Evolutionary conservation across 2,113 vertebrate species (phyloP).

Genomic region (Neotragus pygmaeus): DNA sequence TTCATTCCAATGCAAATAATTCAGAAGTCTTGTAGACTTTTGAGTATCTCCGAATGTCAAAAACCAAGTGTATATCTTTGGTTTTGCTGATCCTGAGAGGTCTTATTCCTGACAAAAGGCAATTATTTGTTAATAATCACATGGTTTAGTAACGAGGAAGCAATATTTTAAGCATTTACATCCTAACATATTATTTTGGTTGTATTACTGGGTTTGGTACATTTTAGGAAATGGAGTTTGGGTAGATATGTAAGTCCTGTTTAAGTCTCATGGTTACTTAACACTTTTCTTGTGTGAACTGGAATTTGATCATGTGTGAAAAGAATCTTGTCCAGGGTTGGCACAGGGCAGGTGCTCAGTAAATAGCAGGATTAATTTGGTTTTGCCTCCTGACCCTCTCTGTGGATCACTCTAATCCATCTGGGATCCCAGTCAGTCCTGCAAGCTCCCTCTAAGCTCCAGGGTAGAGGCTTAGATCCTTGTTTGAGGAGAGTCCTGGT

Average conservation of each 20-base stretch:
- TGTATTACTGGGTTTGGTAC: not conserved
- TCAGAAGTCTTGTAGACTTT: not conserved
- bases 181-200: not conserved
- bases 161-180: not conserved
- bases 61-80: not conserved
- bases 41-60: not conserved
- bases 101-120: not conserved
- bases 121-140: not conserved
- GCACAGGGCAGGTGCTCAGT: not conserved
- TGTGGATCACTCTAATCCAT: rapidly evolving
- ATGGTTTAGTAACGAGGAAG: not conserved
- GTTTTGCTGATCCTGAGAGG: not conserved
- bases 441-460: too few species aligned
- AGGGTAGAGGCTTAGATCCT: too few species aligned
- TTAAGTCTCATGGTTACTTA: not conserved
- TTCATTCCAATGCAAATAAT: not conserved
- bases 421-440: not conserved
- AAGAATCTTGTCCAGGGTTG: not conserved
- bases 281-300: not conserved
- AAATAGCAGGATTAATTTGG: not conserved
- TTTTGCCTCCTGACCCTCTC: not conserved
- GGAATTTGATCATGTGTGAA: not conserved
- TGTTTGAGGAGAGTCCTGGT: not conserved
- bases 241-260: not conserved
- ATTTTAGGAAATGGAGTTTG: not conserved